Percentiles rank a stretch among this genome's conserved stretches.
Conservation (phyloP, 2,888 invertebrate species). For the Pristionchus arcanus region DNA sequence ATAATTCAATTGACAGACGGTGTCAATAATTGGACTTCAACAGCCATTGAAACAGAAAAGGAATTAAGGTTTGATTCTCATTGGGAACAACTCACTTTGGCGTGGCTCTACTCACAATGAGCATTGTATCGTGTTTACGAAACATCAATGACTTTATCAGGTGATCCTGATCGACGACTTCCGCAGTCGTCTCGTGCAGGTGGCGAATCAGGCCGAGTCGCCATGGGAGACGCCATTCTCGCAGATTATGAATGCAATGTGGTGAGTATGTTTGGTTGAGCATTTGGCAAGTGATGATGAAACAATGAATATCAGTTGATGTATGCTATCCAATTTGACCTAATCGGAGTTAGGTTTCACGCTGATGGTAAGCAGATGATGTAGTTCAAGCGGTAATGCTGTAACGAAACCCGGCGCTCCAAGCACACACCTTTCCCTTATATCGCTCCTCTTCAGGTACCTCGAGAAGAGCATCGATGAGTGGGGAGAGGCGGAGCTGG, state of each 20-base stretch:
- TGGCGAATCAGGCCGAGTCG: conserved; percentile 14
- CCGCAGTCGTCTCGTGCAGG: conserved; percentile 52
- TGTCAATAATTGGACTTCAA: background rate
- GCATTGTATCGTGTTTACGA: background rate
- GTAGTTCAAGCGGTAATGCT: background rate
- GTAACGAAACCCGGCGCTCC: background rate
- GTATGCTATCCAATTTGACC: too few species aligned
- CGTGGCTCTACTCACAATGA: background rate
- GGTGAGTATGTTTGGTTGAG: conserved; percentile 10
- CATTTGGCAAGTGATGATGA: too few species aligned
- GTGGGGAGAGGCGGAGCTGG: conserved; percentile 54
- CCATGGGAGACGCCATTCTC: conserved; percentile 54
- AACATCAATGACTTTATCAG: background rate
- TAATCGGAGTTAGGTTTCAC: background rate
- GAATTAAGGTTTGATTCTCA: background rate
- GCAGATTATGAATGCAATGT: conserved; percentile 55
- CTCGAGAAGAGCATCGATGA: conserved; percentile 47
- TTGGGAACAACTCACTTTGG: background rate
- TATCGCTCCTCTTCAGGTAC: background rate
- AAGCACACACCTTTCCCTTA: background rate
- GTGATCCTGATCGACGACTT: conserved; percentile 53
- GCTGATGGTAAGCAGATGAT: background rate
- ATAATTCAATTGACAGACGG: too few species aligned
- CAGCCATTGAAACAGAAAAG: background rate
- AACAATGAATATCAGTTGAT: background rate